A percentile compares a stretch with the other conserved stretches of the same genome.
These are phyloP conservation scores for Orgyia antiqua DNA, from an alignment of 2,888 invertebrate genomes.

Conservation along the genomic window DNA sequence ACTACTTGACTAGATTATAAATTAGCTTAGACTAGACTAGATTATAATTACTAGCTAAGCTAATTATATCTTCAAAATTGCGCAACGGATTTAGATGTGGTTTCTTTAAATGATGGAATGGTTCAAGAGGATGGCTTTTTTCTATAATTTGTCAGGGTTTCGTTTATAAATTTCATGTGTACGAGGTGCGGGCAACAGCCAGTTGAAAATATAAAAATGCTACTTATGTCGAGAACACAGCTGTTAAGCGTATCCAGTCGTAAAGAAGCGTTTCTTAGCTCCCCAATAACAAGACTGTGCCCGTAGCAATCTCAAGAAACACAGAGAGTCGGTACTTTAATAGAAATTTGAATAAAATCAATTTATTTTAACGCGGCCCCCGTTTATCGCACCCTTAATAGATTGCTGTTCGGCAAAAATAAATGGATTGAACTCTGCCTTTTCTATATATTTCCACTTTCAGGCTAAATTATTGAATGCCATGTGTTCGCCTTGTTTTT, in stretches of 20 bases:
- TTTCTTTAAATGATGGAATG: too few relatives aligned
- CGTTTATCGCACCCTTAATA: conserved; percentile 68
- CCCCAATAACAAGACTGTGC: conserved; percentile 32
- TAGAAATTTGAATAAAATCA: conserved; percentile 77
- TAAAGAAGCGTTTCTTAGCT: conserved; percentile 12
- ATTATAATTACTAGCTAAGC: too few relatives aligned
- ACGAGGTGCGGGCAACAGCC: too few relatives aligned
- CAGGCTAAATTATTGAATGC: conserved; percentile 14
- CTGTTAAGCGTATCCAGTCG: conserved; percentile 27
- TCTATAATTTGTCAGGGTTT: too few relatives aligned
- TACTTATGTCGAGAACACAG: background rate
- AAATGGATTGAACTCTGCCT: conserved; percentile 42
- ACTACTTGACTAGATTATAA: too few relatives aligned
- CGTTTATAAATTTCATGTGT: too few relatives aligned
- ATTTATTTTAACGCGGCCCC: conserved; percentile 68
- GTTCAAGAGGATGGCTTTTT: too few relatives aligned
- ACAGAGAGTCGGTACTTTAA: conserved; percentile 56
- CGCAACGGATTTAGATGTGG: too few relatives aligned
- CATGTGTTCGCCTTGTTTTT: conserved; percentile 12
- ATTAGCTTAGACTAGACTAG: too few relatives aligned
- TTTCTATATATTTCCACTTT: conserved; percentile 20
- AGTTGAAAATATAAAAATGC: too few relatives aligned
- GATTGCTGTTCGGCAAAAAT: conserved; percentile 57
- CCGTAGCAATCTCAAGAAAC: conserved; percentile 66
- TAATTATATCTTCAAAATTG: too few relatives aligned